These are phyloP conservation scores for Allacma fusca DNA, from an alignment of 2,888 invertebrate genomes.

Conservation along the genomic window DNA sequence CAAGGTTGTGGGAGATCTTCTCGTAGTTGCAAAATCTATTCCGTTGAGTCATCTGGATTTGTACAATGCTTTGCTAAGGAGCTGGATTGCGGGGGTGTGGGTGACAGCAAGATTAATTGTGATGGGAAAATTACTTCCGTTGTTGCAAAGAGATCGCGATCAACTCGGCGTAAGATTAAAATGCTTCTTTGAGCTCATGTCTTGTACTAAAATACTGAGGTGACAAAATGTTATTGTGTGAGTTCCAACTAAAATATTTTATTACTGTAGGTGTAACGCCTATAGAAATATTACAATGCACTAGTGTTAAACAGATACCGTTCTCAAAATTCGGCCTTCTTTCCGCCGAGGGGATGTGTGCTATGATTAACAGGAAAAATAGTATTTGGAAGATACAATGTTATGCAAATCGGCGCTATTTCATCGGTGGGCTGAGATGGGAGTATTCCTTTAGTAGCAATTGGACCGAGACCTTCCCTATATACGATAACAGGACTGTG, in stretches of 20 bases:
- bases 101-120: neutral
- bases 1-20: neutral
- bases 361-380: neutral
- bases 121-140: neutral
- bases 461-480: neutral
- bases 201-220: too few relatives aligned
- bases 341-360: neutral
- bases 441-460: neutral
- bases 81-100: neutral
- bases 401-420: neutral
- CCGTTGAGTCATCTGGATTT: neutral
- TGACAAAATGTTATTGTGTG: too few relatives aligned
- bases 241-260: neutral
- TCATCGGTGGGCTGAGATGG: neutral
- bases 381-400: neutral
- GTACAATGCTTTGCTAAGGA: conserved; percentile 10
- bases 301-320: neutral
- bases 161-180: too few relatives aligned
- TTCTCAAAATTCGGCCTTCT: neutral
- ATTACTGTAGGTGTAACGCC: neutral
- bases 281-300: neutral
- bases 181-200: too few relatives aligned
- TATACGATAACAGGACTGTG: neutral
- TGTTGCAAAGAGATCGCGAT: neutral
- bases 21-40: neutral